Evolutionary conservation across 2,113 vertebrate species (phyloP), one percentile per base, ranked within the genome.

Genomic region (Catharus fuscescens): DNA sequence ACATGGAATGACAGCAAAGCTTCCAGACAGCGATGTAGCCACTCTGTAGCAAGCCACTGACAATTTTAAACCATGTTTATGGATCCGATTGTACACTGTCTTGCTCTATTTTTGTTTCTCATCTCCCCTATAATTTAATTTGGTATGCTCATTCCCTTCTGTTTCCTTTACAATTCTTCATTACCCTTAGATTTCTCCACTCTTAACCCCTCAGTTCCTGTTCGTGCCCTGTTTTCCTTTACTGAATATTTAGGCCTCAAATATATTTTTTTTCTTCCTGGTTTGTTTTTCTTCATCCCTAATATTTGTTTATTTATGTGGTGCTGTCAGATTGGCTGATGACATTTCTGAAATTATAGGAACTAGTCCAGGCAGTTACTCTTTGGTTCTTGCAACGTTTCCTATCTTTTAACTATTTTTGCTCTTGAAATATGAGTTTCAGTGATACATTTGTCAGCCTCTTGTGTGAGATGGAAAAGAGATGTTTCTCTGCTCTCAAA

Each of bases 191-290:
- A 76, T 29, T 89, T 86, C 93, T 71, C 28, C 6, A 23, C 7
- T 8, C 25, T 48, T 89, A 47, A 59, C 9, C 5, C 19, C 18
- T 34, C n/a, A 42, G 13, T 60, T 73, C 56, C 32, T 52, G 13
- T 34, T 87, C 9, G 77, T n/a, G 34, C 56, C 19, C 18, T 44
- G 6, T 48, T 85, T 90, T 57, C 26, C 15, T 73, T 64, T 60
- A 50, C 28, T 91, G 25, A 64, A 52, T n/a, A n/a, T 60, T 50
- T 7, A n/a, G 81, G 13, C 26, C 11, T 76, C 70, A 53, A 24
- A 3, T 5, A 4, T 28, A 47, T 18, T 56, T 38, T 86, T 36
- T 90, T 70, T 25, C 14, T 62, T 65, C 11, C 8, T 0, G 0
- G 0, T 66, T 94, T 0, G 0, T 18, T 80, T 89, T 20, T 74